phyloP scores from a whole-genome alignment of 2,797 vertebrate genomes.

The Anomalospiza imberbis region DNA sequence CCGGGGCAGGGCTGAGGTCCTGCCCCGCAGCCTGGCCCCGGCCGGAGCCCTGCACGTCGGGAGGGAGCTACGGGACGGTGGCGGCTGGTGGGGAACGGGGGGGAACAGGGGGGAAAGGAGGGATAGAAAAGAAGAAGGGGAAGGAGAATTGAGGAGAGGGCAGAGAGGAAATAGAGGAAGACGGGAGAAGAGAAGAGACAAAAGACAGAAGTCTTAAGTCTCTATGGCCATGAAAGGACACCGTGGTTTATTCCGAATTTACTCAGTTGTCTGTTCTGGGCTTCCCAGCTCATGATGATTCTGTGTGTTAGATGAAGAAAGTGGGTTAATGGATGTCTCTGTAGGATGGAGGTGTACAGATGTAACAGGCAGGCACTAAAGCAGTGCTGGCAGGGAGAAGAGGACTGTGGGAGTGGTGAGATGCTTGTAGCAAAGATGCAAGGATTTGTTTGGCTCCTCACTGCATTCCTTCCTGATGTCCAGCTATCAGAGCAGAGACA shows the following conservation, averaged over 20 bases:
- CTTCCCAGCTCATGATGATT: not conserved
- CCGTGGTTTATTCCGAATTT: not conserved
- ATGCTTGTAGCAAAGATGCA: not conserved
- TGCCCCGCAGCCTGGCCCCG: not conserved
- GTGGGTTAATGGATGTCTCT: not conserved
- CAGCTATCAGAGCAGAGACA: not conserved
- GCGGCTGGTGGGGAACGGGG: fast-evolving
- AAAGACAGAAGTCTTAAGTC: not conserved
- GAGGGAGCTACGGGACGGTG: not conserved
- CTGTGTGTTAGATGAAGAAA: not conserved
- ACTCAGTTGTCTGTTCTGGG: not conserved
- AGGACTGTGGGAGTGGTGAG: not conserved
- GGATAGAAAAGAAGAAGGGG: not conserved
- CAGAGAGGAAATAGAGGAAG: too few species aligned
- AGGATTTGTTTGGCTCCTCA: not conserved
- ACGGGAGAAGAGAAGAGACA: too few species aligned
- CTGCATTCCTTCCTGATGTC: not conserved
- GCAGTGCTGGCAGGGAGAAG: not conserved
- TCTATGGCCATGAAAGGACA: not conserved
- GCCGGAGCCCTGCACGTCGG: not conserved
- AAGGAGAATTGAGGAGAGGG: too few species aligned
- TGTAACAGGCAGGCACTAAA: not conserved
- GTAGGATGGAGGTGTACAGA: not conserved
- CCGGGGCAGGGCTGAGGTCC: not conserved
- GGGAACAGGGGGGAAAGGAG: too few species aligned